phyloP scores from a whole-genome alignment of 2,113 vertebrate species.

The Antechinus flavipes region DNA sequence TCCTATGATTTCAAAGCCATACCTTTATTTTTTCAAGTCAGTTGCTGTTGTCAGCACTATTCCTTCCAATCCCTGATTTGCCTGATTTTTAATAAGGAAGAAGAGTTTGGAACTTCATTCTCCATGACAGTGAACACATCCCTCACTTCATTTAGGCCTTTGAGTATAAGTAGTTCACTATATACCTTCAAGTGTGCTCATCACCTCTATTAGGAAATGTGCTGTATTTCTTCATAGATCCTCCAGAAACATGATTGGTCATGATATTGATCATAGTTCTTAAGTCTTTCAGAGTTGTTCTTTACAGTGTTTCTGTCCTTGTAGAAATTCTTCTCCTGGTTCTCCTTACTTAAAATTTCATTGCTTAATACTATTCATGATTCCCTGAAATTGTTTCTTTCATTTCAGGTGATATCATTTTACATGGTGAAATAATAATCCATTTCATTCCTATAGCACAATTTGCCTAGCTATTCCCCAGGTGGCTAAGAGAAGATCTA shows the following conservation, averaged over 20 bases:
- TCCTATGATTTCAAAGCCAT: not conserved
- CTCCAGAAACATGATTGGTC: not conserved
- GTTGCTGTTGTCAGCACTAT: not conserved
- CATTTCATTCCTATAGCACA: not conserved
- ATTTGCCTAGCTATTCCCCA: not conserved
- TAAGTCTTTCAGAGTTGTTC: not conserved
- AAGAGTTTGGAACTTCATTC: not conserved
- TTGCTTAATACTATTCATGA: not conserved
- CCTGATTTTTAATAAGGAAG: not conserved
- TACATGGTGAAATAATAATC: not conserved
- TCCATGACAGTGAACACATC: not conserved
- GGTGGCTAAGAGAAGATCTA: not conserved
- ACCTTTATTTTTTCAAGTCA: not conserved
- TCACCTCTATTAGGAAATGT: not conserved
- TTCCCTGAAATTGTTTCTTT: not conserved
- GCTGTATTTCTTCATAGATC: not conserved
- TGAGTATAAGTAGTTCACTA: not conserved
- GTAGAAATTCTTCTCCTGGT: not conserved
- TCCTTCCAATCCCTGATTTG: not conserved
- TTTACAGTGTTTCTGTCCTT: not conserved
- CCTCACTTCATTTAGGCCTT: not conserved
- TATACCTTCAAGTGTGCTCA: not conserved
- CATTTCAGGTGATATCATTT: not conserved
- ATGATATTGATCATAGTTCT: not conserved
- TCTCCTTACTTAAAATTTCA: not conserved